Conservation (phyloP, 2,888 invertebrate species). For the Ephialtes manifestator region DNA sequence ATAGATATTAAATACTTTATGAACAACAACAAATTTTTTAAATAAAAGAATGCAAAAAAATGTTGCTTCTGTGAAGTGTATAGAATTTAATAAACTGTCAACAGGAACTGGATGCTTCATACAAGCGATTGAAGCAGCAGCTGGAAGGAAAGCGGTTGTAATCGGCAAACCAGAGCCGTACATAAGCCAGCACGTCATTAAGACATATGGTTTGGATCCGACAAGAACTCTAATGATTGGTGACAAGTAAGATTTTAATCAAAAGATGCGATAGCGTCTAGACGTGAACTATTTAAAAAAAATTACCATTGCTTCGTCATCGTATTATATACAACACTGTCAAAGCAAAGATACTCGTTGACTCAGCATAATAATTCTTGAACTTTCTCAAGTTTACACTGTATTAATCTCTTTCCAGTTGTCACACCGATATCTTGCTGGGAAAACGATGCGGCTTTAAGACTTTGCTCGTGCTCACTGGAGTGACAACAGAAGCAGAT, state of each 20-base stretch:
- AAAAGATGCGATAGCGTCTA: too few relatives aligned
- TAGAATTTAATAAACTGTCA: slow-evolving; percentile 10
- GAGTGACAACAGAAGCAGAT: slow-evolving; percentile 90
- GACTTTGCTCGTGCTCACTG: slow-evolving; percentile 95
- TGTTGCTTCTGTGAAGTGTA: neutral
- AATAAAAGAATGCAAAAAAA: neutral
- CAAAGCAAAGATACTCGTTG: neutral
- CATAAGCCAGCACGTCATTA: slow-evolving; percentile 91
- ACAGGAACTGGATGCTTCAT: slow-evolving; percentile 96
- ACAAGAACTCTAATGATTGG: slow-evolving; percentile 96
- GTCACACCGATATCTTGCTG: slow-evolving; percentile 96
- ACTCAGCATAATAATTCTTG: neutral
- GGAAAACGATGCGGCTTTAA: slow-evolving; percentile 95
- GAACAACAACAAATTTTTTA: neutral
- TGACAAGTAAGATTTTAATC: slow-evolving; percentile 89
- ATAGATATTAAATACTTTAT: neutral
- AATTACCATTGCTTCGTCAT: too few relatives aligned
- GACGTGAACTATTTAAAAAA: neutral
- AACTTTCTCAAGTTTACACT: neutral
- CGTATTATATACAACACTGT: neutral
- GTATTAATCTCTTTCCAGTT: slow-evolving; percentile 84
- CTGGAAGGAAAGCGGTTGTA: slow-evolving; percentile 92
- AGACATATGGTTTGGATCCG: slow-evolving; percentile 92
- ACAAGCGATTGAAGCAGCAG: slow-evolving; percentile 92
- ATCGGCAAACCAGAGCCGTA: slow-evolving; percentile 96